phyloP scores from a whole-genome alignment of 2,797 vertebrate species.

The Kryptopterus vitreolus region DNA sequence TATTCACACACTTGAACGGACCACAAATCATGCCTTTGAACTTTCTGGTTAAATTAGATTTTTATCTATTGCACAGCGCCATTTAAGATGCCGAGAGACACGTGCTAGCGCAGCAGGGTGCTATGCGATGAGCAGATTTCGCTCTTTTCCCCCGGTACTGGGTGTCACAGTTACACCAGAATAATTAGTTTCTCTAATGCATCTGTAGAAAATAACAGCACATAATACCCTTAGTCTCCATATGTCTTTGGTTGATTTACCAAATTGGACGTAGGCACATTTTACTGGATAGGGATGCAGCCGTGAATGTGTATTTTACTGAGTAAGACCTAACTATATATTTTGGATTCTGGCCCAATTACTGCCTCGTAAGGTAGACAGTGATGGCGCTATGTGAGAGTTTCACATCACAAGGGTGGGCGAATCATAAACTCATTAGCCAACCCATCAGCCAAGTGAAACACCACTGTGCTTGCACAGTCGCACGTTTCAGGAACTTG shows the following conservation, averaged over 20 bases:
- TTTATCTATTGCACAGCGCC: neutral
- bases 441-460: neutral
- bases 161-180: neutral
- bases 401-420: neutral
- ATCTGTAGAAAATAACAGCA: neutral
- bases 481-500: neutral
- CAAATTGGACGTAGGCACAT: no score
- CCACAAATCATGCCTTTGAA: neutral
- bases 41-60: neutral
- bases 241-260: neutral
- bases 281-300: neutral
- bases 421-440: neutral
- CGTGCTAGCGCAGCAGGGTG: no score
- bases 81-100: neutral
- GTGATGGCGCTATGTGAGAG: neutral
- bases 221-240: neutral
- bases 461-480: neutral
- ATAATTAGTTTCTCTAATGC: neutral
- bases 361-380: neutral
- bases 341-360: no score
- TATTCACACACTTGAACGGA: neutral
- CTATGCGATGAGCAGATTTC: neutral
- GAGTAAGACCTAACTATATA: neutral
- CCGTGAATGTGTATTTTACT: neutral
- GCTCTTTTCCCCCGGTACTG: neutral